Evolutionary conservation across 2,797 vertebrate genomes (phyloP), one percentile per base, ranked within the genome.

Genomic region (Pseudochirops cupreus): DNA sequence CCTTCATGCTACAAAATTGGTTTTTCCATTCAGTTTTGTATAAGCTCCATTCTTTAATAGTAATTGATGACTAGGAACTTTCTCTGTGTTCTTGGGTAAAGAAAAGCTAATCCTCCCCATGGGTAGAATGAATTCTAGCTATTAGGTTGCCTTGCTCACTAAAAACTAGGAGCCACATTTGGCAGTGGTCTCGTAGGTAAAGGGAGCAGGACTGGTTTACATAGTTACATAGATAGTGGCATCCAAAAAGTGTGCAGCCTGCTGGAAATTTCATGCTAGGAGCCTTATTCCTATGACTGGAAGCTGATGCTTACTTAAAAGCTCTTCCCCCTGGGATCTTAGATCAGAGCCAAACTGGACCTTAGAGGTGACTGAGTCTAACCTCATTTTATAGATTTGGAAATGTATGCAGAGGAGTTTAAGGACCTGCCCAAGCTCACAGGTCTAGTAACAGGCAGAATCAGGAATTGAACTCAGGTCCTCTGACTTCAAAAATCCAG

Each of bases 381-480:
- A 74, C 16, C 67, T 74, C n/a, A 46, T 46, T 39, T 82, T 24
- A 82, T 2, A 0, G n/a, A 24, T 39, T 39, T 82, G 67, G n/a
- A 24, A 82, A 82, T 46, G 39, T 82, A 39, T 39, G 4, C 3
- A 4, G 24, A 39, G 12, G 0, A 6, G 21, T 29, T 2, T 11
- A 18, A 33, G 56, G 52, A 28, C 16, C 28, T 4, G 16, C 26
- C 56, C 62, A 90, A 56, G 31, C 93, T 52, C 92, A 31, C n/a
- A 82, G 57, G 59, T 67, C 74, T 56, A 55, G 54, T 82, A 52
- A 46, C n/a, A 92, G 53, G 31, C 94, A 96, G 91, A 93, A 52
- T n/a, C 18, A 56, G 62, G 14, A 91, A 31, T 16, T 29, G 56
- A 95, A 91, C 55, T 57, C 39, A 10, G 26, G 21, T 52, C 62